Base-by-base conservation (phyloP, 2,113 vertebrate species). In the Actenoides lindsayi region DNA sequence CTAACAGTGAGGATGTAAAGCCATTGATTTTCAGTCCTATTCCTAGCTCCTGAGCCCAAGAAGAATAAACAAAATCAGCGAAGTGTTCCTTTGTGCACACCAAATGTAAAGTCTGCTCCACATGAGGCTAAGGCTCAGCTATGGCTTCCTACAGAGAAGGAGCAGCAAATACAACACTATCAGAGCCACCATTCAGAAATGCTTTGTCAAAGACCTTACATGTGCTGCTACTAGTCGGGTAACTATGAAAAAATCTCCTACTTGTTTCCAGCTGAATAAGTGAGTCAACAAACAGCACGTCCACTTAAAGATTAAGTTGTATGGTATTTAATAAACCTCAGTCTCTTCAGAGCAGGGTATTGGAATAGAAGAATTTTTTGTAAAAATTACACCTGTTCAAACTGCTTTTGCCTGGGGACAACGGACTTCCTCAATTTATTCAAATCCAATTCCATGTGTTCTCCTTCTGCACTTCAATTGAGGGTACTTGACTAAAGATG, bases 211-310 rank as follows among this genome's bases (percentile, higher is more conserved):
- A 91, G 44, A 42, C 39, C 24, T 89, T 35, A 44, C 16, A 16
- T 0, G 0, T 0, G 0, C n/a, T 76, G 50, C 3, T 3, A 46
- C 75, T 0, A 0, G 59, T 46, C 83, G 54, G 59, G 23, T 83
- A 79, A 69, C 53, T 71, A 41, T 28, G 75, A 94, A 83, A 90
- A 93, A 82, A 94, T 65, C 54, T 53, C 16, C 67, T 56, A 30
- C 63, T 60, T 51, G 20, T 31, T 89, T 74, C 46, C 76, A 73
- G 64, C 8, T 31, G 31, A 95, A 60, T 27, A 65, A 82, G 31
- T 35, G 48, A 93, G 60, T 71, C 64, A 77, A 77, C 46, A 62
- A 89, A 65, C 16, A 74, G 50, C 35, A 56, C 59, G 76, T 51
- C 23, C 42, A 89, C 50, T 77, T 86, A 77, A 48, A 88, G 64